Percentiles rank a stretch among this genome's conserved stretches.
phyloP scores from a whole-genome alignment of 2,888 invertebrate genomes.

The Brachycybe producta region DNA sequence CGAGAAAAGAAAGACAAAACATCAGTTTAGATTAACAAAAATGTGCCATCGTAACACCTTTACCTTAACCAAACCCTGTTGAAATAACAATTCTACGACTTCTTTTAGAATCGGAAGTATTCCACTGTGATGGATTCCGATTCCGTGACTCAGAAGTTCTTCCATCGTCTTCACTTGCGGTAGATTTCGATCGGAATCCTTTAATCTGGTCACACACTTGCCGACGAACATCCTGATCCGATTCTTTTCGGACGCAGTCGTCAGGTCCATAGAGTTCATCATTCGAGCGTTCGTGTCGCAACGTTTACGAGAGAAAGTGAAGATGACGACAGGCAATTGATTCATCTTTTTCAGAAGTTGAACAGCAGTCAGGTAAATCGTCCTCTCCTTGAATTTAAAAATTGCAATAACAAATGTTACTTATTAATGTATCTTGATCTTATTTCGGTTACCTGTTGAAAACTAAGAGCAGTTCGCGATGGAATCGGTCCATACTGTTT shows the following conservation, averaged over 20 bases:
- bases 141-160: slow-evolving; percentile 62
- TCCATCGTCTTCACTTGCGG: slow-evolving; percentile 62
- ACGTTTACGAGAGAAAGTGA: slow-evolving; percentile 74
- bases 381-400: slow-evolving; percentile 48
- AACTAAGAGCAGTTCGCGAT: not conserved
- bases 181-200: slow-evolving; percentile 70
- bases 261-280: slow-evolving; percentile 53
- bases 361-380: slow-evolving; percentile 67
- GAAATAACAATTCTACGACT: slow-evolving; percentile 95
- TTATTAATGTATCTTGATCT: not conserved
- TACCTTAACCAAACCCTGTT: slow-evolving; percentile 76
- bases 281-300: slow-evolving; percentile 57
- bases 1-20: slow-evolving; percentile 16
- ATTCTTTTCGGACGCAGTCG: slow-evolving; percentile 68
- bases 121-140: slow-evolving; percentile 97
- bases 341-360: slow-evolving; percentile 67
- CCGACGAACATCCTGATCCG: slow-evolving; percentile 75
- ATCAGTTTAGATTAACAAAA: not conserved
- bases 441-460: slow-evolving; percentile 1
- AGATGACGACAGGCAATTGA: slow-evolving; percentile 84
- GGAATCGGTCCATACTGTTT: too few species aligned
- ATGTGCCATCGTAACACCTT: slow-evolving; percentile 20
- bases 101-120: slow-evolving; percentile 97
- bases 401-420: not conserved
- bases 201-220: slow-evolving; percentile 64